phyloP scores from a whole-genome alignment of 2,797 vertebrate genomes.

The Acanthiza pusilla region DNA sequence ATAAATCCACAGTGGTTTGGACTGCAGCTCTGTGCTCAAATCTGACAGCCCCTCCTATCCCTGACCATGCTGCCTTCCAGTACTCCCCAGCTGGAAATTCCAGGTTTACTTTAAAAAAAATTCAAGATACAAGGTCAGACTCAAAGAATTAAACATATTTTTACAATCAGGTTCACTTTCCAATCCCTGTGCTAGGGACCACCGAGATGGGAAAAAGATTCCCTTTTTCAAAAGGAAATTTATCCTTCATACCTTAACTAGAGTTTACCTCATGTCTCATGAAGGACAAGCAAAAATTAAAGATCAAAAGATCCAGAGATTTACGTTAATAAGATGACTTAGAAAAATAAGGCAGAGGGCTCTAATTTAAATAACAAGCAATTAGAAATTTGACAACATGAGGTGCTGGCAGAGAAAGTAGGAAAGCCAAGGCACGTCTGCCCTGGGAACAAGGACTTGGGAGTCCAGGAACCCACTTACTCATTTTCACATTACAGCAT shows the following conservation, averaged over 20 bases:
- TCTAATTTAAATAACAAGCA: background rate
- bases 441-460: background rate
- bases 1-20: conserved; percentile 31
- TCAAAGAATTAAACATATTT: background rate
- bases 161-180: background rate
- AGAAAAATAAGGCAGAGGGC: background rate
- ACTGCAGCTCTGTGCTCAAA: background rate
- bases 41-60: background rate
- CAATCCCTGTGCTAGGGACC: background rate
- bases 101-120: background rate
- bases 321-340: background rate
- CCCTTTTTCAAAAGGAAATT: background rate
- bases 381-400: background rate
- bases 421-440: background rate
- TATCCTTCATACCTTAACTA: background rate
- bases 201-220: background rate
- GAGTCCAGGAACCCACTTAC: background rate
- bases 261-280: background rate
- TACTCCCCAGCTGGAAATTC: background rate
- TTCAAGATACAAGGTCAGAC: background rate
- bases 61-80: background rate
- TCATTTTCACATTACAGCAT: background rate
- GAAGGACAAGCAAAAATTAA: background rate
- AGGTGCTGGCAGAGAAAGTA: background rate
- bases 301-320: background rate